Evolutionary conservation across 2,888 invertebrate genomes (phyloP).

Genomic region (Dryocosmus kuriphilus): DNA sequence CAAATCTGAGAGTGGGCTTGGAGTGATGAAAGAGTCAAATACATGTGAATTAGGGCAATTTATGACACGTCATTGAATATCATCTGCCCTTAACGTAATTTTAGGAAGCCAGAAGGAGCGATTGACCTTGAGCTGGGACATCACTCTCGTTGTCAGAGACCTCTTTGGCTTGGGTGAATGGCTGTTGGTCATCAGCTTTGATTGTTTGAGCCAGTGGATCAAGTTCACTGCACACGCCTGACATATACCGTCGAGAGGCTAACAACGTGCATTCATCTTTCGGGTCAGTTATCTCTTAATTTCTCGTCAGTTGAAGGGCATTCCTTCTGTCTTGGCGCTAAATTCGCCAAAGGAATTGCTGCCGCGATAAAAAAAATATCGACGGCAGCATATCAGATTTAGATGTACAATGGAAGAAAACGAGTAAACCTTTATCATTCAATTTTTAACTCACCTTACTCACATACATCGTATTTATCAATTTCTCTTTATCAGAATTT

Average conservation of each 20-base stretch:
- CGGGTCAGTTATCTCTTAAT: constrained; percentile 38
- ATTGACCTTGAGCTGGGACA: constrained; percentile 59
- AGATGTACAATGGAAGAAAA: not conserved
- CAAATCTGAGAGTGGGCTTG: too few species aligned
- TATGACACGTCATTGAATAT: too few species aligned
- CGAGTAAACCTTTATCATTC: too few species aligned
- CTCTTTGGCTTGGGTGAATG: constrained; percentile 59
- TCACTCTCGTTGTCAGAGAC: constrained; percentile 58
- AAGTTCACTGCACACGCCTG: constrained; percentile 51
- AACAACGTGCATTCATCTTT: constrained; percentile 41
- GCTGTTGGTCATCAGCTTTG: constrained; percentile 58
- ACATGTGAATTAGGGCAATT: too few species aligned
- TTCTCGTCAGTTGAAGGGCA: constrained; percentile 36
- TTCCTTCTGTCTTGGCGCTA: constrained; percentile 19
- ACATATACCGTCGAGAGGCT: constrained; percentile 34
- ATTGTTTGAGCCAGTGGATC: constrained; percentile 59
- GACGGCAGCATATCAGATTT: not conserved
- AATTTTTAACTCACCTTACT: too few species aligned
- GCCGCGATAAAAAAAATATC: not conserved
- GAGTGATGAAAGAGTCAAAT: too few species aligned
- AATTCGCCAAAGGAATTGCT: constrained; percentile 21
- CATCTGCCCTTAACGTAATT: constrained; percentile 41
- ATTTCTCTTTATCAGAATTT: too few species aligned
- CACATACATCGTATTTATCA: too few species aligned
- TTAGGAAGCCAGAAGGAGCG: constrained; percentile 59